A percentile compares a stretch with the other conserved stretches of the same genome.
Conservation (phyloP, 2,888 invertebrate genomes). For the Nebria salina region DNA sequence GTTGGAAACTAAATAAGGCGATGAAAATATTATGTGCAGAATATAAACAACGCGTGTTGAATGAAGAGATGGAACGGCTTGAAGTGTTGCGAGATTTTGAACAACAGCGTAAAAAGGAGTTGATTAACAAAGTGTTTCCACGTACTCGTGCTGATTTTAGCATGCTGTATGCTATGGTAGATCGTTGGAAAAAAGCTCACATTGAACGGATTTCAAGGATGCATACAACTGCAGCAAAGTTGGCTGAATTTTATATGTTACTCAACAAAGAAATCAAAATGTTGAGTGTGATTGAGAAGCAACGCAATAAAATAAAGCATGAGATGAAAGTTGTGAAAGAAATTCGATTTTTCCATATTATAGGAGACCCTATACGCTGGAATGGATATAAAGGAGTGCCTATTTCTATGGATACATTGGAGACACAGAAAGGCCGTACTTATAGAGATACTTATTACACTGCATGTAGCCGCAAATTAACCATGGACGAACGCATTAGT, state of each 20-base stretch:
- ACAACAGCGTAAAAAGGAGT: slow-evolving; percentile 66
- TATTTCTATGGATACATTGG: slow-evolving; percentile 83
- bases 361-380: slow-evolving; percentile 81
- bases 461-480: slow-evolving; percentile 68
- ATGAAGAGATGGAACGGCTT: slow-evolving; percentile 66
- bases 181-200: slow-evolving; percentile 74
- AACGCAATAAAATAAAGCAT: slow-evolving; percentile 70
- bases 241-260: slow-evolving; percentile 75
- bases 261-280: slow-evolving; percentile 79
- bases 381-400: slow-evolving; percentile 71
- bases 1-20: slow-evolving; percentile 66
- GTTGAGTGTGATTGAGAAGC: slow-evolving; percentile 74
- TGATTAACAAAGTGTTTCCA: slow-evolving; percentile 76
- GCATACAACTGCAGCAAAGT: slow-evolving; percentile 74
- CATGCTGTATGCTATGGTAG: slow-evolving; percentile 75
- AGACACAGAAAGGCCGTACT: slow-evolving; percentile 81
- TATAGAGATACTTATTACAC: slow-evolving; percentile 77
- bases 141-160: slow-evolving; percentile 77
- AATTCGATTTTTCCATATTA: slow-evolving; percentile 71
- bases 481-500: slow-evolving; percentile 74
- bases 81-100: slow-evolving; percentile 64
- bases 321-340: slow-evolving; percentile 70
- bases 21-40: slow-evolving; percentile 65
- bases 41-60: slow-evolving; percentile 64
- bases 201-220: slow-evolving; percentile 70